phyloP scores from a whole-genome alignment of 2,888 invertebrate genomes.

The Drosophila fungiperda region DNA sequence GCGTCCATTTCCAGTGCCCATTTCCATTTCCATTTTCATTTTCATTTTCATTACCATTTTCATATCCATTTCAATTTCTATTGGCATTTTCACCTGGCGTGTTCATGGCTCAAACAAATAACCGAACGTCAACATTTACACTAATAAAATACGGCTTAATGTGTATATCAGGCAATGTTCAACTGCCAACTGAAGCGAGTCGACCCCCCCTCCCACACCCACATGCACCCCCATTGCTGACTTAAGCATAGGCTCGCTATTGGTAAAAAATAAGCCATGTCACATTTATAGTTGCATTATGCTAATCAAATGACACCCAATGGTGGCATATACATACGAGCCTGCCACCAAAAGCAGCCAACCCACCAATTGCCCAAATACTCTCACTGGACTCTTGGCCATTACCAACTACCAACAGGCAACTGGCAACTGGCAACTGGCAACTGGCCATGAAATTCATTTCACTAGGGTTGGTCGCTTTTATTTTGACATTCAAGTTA shows the following conservation, averaged over 20 bases:
- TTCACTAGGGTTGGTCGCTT: constrained; percentile 62
- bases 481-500: constrained; percentile 80
- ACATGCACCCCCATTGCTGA: not conserved
- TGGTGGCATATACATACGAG: constrained; percentile 65
- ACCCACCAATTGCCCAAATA: constrained; percentile 44
- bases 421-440: constrained; percentile 38
- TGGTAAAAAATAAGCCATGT: constrained; percentile 77
- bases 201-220: not conserved
- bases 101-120: constrained; percentile 63
- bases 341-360: not conserved
- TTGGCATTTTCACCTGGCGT: constrained; percentile 71
- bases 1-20: constrained; percentile 30
- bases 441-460: constrained; percentile 48
- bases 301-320: constrained; percentile 81
- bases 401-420: constrained; percentile 16
- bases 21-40: constrained; percentile 29
- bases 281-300: constrained; percentile 80
- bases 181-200: constrained; percentile 60
- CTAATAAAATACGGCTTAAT: constrained; percentile 73
- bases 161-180: constrained; percentile 68
- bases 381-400: constrained; percentile 42
- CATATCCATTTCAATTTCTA: constrained; percentile 57
- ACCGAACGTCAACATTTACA: constrained; percentile 76
- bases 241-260: constrained; percentile 48
- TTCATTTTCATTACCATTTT: constrained; percentile 28